A percentile compares a stretch with the other conserved stretches of the same genome.
Conservation (phyloP, 2,797 vertebrate species). For the Melanotaenia nigrans region DNA sequence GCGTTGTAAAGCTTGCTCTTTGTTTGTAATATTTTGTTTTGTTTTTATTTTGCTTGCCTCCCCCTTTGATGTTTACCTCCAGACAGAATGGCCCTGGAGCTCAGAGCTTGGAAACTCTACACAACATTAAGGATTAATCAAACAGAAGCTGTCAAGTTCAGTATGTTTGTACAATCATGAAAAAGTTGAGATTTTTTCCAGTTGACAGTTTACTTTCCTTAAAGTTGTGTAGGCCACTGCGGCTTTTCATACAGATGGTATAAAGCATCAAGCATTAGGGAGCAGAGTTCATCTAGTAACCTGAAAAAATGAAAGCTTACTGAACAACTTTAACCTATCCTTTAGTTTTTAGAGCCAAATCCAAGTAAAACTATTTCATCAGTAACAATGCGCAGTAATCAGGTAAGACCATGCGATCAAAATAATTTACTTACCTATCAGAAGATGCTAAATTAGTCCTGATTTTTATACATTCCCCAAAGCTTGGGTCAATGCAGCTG, state of each 20-base stretch:
- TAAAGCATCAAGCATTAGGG: constrained; percentile 11
- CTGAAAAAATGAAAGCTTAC: constrained; percentile 15
- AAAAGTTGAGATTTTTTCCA: constrained; percentile 5
- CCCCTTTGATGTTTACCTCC: constrained; percentile 66
- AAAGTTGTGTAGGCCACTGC: constrained; percentile 56
- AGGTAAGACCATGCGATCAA: constrained; percentile 43
- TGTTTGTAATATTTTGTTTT: background rate
- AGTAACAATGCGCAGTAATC: constrained; percentile 18
- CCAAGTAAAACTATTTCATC: constrained; percentile 9
- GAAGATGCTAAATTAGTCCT: constrained; percentile 14
- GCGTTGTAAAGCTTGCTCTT: constrained; percentile 70
- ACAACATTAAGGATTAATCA: constrained; percentile 56
- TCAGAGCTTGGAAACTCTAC: constrained; percentile 68
- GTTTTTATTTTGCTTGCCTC: constrained; percentile 52
- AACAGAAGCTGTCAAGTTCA: background rate
- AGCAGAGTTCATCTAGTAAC: constrained; percentile 21
- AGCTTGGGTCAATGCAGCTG: constrained; percentile 58
- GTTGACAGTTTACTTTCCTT: constrained; percentile 34
- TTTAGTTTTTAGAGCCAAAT: constrained; percentile 15
- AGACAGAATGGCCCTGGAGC: constrained; percentile 84
- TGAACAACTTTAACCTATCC: background rate
- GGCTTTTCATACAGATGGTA: constrained; percentile 27
- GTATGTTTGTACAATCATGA: background rate
- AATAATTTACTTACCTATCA: constrained; percentile 9
- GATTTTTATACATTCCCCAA: constrained; percentile 34